Conservation (phyloP, 2,797 vertebrate genomes). For the Rhabdomys pumilio region DNA sequence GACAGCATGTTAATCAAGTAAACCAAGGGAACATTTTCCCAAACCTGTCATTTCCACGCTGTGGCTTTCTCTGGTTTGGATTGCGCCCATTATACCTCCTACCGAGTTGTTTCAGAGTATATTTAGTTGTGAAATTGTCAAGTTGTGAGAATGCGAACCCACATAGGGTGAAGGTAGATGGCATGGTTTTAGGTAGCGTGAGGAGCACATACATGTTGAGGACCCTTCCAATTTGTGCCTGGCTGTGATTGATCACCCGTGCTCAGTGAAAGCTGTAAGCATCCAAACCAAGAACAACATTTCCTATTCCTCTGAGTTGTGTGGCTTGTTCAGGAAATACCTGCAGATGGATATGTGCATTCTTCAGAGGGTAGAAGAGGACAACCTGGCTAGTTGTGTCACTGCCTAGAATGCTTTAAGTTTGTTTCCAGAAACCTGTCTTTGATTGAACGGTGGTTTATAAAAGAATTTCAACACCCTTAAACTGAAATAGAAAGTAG, state of each 20-base stretch:
- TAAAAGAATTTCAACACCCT: slow-evolving; percentile 39
- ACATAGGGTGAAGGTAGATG: neutral
- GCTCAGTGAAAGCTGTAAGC: neutral
- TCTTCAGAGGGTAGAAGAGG: neutral
- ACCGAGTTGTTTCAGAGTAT: neutral
- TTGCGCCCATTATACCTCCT: slow-evolving; percentile 25
- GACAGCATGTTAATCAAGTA: slow-evolving; percentile 81
- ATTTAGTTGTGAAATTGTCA: neutral
- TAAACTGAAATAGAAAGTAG: slow-evolving; percentile 47
- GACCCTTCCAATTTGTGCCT: neutral
- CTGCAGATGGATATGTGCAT: neutral
- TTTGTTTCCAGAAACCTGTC: slow-evolving; percentile 33
- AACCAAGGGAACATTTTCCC: slow-evolving; percentile 67
- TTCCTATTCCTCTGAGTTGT: neutral
- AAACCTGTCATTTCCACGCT: slow-evolving; percentile 68
- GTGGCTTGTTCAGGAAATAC: neutral
- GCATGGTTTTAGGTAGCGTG: neutral
- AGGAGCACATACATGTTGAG: neutral
- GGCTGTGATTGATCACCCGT: neutral
- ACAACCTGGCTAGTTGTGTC: neutral
- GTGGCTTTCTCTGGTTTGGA: slow-evolving; percentile 45
- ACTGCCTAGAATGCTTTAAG: neutral
- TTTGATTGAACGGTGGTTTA: slow-evolving; percentile 36
- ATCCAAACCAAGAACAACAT: neutral
- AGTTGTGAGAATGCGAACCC: neutral